A percentile compares a stretch with the other conserved stretches of the same genome.
phyloP scores from a whole-genome alignment of 2,888 invertebrate species.

The Itoplectis maculator region DNA sequence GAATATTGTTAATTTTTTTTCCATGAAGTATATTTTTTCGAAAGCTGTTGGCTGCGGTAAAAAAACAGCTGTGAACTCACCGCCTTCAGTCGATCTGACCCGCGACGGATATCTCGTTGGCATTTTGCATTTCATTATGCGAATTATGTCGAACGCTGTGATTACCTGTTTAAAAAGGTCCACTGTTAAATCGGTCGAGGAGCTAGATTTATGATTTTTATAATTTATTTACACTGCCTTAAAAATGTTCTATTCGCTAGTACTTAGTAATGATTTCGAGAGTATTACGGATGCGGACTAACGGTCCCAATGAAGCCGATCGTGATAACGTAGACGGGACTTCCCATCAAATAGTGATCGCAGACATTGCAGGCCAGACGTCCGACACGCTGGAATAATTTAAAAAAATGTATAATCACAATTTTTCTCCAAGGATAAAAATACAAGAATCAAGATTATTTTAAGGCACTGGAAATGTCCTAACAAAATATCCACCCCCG shows the following conservation, averaged over 20 bases:
- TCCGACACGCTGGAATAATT: conserved; percentile 73
- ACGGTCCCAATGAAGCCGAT: conserved; percentile 83
- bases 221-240: too few relatives aligned
- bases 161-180: conserved; percentile 73
- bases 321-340: conserved; percentile 79
- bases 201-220: background rate
- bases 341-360: conserved; percentile 80
- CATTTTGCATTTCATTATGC: conserved; percentile 78
- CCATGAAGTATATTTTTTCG: too few relatives aligned
- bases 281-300: conserved; percentile 77
- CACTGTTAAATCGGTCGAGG: too few relatives aligned
- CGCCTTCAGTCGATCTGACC: conserved; percentile 67
- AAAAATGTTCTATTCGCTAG: background rate
- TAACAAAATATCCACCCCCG: conserved; percentile 63
- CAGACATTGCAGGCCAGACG: conserved; percentile 79
- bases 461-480: conserved; percentile 29
- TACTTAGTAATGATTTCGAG: conserved; percentile 44
- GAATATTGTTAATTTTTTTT: background rate
- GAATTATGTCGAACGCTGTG: conserved; percentile 79
- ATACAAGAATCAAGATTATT: background rate
- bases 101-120: conserved; percentile 68
- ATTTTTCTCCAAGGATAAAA: too few relatives aligned
- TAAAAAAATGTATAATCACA: too few relatives aligned
- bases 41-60: background rate
- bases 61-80: conserved; percentile 65